Conservation (phyloP, 2,888 invertebrate species). For the Pseudolycoriella hygida region DNA sequence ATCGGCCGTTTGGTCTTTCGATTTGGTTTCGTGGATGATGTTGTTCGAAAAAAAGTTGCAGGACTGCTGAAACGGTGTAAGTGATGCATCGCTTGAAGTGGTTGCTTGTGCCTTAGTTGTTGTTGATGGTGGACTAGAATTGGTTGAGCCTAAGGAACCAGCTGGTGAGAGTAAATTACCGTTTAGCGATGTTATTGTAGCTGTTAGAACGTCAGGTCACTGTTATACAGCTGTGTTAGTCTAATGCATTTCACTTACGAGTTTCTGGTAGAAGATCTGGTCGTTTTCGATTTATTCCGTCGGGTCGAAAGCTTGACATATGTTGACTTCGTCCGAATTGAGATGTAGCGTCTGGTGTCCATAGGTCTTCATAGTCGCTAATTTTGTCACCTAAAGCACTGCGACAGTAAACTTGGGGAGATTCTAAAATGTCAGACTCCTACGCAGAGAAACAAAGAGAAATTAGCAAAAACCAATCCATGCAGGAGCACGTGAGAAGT, state of each 20-base stretch:
- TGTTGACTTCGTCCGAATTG: slow-evolving; percentile 33
- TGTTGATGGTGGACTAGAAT: slow-evolving; percentile 13
- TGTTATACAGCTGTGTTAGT: background rate
- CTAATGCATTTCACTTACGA: slow-evolving; percentile 18
- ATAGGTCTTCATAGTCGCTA: slow-evolving; percentile 90
- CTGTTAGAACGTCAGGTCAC: slow-evolving; percentile 15
- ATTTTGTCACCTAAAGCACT: slow-evolving; percentile 81
- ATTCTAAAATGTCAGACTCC: slow-evolving; percentile 71
- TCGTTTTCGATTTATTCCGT: slow-evolving; percentile 23
- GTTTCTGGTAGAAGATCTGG: slow-evolving; percentile 45
- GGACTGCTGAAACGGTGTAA: slow-evolving; percentile 1
- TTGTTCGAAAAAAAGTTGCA: background rate
- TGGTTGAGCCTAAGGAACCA: slow-evolving; percentile 20
- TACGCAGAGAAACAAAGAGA: slow-evolving; percentile 34
- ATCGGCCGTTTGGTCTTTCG: background rate
- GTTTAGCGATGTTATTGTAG: slow-evolving; percentile 38
- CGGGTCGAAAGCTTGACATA: slow-evolving; percentile 27
- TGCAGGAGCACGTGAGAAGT: too few relatives aligned
- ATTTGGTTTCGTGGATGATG: background rate
- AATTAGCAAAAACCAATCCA: too few relatives aligned
- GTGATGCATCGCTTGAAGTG: slow-evolving; percentile 14
- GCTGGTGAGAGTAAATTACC: slow-evolving; percentile 31
- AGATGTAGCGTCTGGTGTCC: slow-evolving; percentile 45
- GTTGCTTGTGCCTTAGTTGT: slow-evolving; percentile 15
- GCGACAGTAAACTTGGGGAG: slow-evolving; percentile 63